Base-by-base conservation (phyloP, 1,140 invertebrate genomes). In the Euura saliciscinereae region DNA sequence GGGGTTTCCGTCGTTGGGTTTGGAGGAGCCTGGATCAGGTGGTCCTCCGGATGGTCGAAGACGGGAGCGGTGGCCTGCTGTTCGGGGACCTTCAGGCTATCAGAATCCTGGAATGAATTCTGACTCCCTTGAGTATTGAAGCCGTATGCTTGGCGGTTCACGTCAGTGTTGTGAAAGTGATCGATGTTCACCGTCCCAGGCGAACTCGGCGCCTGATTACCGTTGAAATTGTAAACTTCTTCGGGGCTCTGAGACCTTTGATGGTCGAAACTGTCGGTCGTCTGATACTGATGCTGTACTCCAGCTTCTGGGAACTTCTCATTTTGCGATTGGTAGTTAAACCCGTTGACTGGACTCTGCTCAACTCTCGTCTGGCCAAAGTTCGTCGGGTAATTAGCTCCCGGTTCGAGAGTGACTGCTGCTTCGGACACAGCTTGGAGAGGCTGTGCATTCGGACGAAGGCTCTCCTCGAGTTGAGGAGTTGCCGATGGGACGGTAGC, bases 271-370 rank as follows among this genome's bases (percentile, higher is more conserved):
- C 28, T 28, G 28, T 28, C 28, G 28, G 28, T 28, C 28, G 28
- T 28, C 28, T 28, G 28, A 28, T 28, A 28, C 28, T 28, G 28
- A 28, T 28, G 28, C 28, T 28, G 28, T 45, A 28, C n/a, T 59
- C 42, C 65, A 72, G 64, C 42, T 76, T 73, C 70, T 28, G n/a
- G 28, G 28, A 28, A 28, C 28, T 28, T 28, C 11, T 72, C 78
- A 8, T 76, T 71, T 5, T 76, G 78, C 7, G 75, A 70, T 68
- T 83, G 82, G 75, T 85, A 86, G 76, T 85, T 85, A 69, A 84
- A 87, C 45, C 81, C 84, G 67, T 85, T 85, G 2, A 83, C 77
- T 2, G 84, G 82, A 7, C 43, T 67, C 2, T 79, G 75, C 10
- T 85, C 80, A 0, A 84, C 69, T 4, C 75, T 78, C 4, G 65